phyloP scores from a whole-genome alignment of 2,113 vertebrate species.

The Brachyhypopomus occidentalis region DNA sequence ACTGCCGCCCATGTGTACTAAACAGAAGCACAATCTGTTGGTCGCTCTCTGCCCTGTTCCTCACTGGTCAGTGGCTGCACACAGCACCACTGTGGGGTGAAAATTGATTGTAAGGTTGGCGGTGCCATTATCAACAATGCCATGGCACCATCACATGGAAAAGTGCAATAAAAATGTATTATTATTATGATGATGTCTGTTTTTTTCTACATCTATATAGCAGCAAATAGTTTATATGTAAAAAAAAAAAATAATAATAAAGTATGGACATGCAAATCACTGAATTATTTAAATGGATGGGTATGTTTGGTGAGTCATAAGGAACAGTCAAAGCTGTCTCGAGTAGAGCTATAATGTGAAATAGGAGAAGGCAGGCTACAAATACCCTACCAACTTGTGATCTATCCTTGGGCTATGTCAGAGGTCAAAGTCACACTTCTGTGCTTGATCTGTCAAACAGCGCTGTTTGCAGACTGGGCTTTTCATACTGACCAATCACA shows the following conservation, averaged over 20 bases:
- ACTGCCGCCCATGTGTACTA: no score
- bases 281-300: background rate
- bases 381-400: slow-evolving; percentile 30
- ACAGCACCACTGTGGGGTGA: no score
- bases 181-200: no score
- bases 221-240: background rate
- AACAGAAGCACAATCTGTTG: no score
- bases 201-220: background rate
- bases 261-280: background rate
- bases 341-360: slow-evolving; percentile 29
- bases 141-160: no score
- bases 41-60: no score
- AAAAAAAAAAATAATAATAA: background rate
- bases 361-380: slow-evolving; percentile 23
- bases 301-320: background rate
- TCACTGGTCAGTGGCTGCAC: no score
- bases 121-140: no score
- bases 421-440: slow-evolving; percentile 37
- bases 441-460: slow-evolving; percentile 10
- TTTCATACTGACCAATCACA: slow-evolving; percentile 43
- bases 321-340: background rate
- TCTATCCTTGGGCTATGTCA: slow-evolving; percentile 38
- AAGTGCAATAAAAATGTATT: no score
- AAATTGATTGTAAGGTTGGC: no score
- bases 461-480: slow-evolving; percentile 42